phyloP scores from a whole-genome alignment of 2,113 vertebrate species.

The Thomomys bottae region DNA sequence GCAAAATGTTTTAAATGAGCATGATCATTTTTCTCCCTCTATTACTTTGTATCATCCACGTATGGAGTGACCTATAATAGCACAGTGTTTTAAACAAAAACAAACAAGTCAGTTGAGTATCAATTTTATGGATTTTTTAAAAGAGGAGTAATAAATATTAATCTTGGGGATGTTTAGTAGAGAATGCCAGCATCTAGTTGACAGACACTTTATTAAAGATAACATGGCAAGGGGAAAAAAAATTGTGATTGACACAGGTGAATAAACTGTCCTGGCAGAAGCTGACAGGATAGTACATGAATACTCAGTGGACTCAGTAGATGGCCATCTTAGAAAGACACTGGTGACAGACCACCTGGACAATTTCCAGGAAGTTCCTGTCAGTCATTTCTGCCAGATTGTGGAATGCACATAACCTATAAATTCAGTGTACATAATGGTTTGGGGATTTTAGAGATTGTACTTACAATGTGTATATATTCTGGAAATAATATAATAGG shows the following conservation, averaged over 20 bases:
- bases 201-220: background rate
- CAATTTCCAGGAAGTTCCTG: background rate
- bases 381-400: background rate
- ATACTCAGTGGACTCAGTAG: background rate
- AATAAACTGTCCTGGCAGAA: constrained; percentile 28
- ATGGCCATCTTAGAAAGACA: background rate
- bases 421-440: background rate
- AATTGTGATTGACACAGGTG: background rate
- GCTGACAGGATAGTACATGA: background rate
- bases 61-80: background rate
- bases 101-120: background rate
- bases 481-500: background rate
- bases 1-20: constrained; percentile 3
- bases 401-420: background rate
- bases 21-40: background rate
- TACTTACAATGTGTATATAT: no score
- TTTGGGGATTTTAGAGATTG: background rate
- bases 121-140: background rate
- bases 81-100: background rate
- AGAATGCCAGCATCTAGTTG: constrained; percentile 31
- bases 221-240: constrained; percentile 12
- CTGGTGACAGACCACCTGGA: background rate
- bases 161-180: constrained; percentile 42
- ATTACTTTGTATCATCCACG: constrained; percentile 6
- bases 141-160: constrained; percentile 41